Evolutionary conservation across 2,888 invertebrate genomes (phyloP), one percentile per base, ranked within the genome.

Genomic region (Rhingia campestris): DNA sequence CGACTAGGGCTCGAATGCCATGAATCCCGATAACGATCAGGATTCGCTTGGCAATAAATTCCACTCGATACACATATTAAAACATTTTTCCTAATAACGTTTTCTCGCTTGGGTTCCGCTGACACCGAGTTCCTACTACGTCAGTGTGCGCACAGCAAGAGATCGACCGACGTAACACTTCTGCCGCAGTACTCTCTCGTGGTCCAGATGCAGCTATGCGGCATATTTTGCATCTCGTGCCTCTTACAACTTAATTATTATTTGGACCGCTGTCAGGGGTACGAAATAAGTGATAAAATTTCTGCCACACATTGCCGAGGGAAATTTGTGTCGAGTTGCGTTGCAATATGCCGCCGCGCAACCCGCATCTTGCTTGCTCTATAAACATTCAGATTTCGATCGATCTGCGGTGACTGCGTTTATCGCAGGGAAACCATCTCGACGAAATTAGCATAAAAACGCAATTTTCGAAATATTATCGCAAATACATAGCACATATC

Each of bases 391-490:
- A 74, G 84, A 84, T 84, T 80, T 66, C 74, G 61, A 84, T 84
- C 80, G 84, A 84, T 84, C 74, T 79, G 58, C 64, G 37, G 54
- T 74, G 54, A 64, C 37, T 64, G 70, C n/a, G 33, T 39, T 66
- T 84, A 84, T 84, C 84, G 70, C 66, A 54, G 66, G 51, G 64
- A 66, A 84, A 84, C 64, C 66, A 84, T 84, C 84, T 74, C 59
- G 61, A 56, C 37, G 12, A 88, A 90, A 90, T 90, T 90, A 88
- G 89, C 90, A 90, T 90, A 90, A 91, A 90, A 90, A 90, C 89
- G 90, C 90, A 89, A 91, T 91, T 90, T 90, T 89, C 88, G 90
- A 91, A 90, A 84, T 84, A 84, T 84, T 80, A 84, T 70, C 84
- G 61, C 84, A 84, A 70, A 84, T 84, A 66, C 81, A 47, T 30